Percentiles rank a stretch among this genome's conserved stretches.
phyloP scores from a whole-genome alignment of 2,113 vertebrate species.

The Anguilla japonica region DNA sequence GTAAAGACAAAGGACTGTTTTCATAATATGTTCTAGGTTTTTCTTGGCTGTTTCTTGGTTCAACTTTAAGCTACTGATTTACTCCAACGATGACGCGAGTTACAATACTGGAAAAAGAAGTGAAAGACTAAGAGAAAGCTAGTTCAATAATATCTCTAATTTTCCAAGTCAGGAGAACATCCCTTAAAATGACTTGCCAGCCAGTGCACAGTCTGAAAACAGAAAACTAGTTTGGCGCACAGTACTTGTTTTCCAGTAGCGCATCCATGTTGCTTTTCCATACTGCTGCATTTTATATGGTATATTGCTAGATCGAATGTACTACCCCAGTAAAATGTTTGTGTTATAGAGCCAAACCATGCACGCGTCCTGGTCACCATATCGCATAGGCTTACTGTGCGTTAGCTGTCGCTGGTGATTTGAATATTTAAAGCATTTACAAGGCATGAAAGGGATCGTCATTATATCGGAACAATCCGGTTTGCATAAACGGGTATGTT shows the following conservation, averaged over 20 bases:
- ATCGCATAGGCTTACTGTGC: neutral
- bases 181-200: slow-evolving; percentile 7
- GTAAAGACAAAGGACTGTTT: no score
- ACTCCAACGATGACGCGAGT: no score
- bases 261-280: neutral
- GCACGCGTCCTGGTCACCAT: neutral
- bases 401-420: neutral
- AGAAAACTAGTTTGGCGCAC: slow-evolving; percentile 2
- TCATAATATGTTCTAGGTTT: neutral
- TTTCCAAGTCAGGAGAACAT: neutral
- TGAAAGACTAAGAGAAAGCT: neutral
- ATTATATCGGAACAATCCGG: neutral
- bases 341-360: neutral
- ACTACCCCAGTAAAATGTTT: neutral
- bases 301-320: neutral
- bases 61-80: no score
- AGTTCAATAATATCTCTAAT: neutral
- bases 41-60: no score
- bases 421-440: neutral
- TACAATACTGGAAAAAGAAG: neutral
- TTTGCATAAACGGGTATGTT: neutral
- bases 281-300: neutral
- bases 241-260: neutral
- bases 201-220: neutral
- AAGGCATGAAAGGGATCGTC: neutral